Conservation (phyloP, 2,888 invertebrate genomes). For the Spisula solida region DNA sequence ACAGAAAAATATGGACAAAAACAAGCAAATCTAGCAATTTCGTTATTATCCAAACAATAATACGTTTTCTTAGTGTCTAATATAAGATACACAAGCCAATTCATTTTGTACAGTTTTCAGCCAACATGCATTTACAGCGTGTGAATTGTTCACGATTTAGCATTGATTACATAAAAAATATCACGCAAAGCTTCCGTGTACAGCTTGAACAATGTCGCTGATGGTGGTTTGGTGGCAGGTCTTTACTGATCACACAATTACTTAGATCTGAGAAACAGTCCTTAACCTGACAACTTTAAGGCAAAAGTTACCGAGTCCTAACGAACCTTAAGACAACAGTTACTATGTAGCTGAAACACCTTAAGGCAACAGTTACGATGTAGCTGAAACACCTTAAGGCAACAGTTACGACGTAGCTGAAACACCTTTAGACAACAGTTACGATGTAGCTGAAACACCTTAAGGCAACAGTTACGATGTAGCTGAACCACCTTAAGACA, state of each 20-base stretch:
- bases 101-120: constrained; percentile 68
- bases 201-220: constrained; percentile 38
- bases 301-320: no score
- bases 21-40: constrained; percentile 71
- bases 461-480: no score
- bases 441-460: no score
- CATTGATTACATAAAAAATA: constrained; percentile 63
- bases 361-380: no score
- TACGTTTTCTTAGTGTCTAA: constrained; percentile 59
- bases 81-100: constrained; percentile 68
- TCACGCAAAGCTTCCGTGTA: constrained; percentile 55
- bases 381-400: no score
- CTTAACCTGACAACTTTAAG: no score
- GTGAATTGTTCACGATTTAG: constrained; percentile 71
- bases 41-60: constrained; percentile 69
- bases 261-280: neutral
- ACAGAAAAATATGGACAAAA: constrained; percentile 50
- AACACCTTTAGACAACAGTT: no score
- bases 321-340: no score
- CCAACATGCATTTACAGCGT: constrained; percentile 75
- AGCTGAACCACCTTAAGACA: no score
- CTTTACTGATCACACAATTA: neutral
- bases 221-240: constrained; percentile 39
- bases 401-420: no score
- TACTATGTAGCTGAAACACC: no score